Percentiles rank a stretch among this genome's conserved stretches.
These are phyloP conservation scores for Corythaeola cristata DNA, from an alignment of 2,113 vertebrate genomes.

Conservation along the genomic window DNA sequence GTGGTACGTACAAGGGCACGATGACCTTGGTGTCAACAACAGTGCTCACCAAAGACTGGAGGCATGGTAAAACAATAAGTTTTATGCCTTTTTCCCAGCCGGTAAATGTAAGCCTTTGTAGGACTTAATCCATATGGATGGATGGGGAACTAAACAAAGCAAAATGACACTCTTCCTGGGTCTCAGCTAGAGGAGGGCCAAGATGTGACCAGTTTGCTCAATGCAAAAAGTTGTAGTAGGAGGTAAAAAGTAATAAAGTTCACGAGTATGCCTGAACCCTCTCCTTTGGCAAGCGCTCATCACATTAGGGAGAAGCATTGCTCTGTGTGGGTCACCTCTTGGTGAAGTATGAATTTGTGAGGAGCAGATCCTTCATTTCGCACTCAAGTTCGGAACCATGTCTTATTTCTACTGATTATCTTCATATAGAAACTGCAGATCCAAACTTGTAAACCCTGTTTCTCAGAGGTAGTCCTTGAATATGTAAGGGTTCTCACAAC, in stretches of 20 bases:
- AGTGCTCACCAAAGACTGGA: not conserved
- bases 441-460: not conserved
- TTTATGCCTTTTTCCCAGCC: not conserved
- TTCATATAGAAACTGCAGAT: not conserved
- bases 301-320: not conserved
- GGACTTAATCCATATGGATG: not conserved
- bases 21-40: not conserved
- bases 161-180: not conserved
- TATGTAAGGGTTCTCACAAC: not conserved
- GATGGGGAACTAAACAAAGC: not conserved
- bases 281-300: not conserved
- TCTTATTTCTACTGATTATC: not conserved
- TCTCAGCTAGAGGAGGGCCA: not conserved
- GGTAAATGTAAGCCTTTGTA: not conserved
- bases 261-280: not conserved
- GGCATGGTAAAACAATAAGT: not conserved
- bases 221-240: not conserved
- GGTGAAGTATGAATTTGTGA: not conserved
- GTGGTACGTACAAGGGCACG: not conserved
- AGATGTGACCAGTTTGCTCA: not conserved
- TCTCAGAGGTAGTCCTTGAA: not conserved
- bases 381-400: rapidly evolving
- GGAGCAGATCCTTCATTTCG: not conserved
- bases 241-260: not conserved
- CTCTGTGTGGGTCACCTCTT: not conserved